Base-by-base conservation (phyloP, 2,888 invertebrate genomes). In the Zygothrica quintamaculata region DNA sequence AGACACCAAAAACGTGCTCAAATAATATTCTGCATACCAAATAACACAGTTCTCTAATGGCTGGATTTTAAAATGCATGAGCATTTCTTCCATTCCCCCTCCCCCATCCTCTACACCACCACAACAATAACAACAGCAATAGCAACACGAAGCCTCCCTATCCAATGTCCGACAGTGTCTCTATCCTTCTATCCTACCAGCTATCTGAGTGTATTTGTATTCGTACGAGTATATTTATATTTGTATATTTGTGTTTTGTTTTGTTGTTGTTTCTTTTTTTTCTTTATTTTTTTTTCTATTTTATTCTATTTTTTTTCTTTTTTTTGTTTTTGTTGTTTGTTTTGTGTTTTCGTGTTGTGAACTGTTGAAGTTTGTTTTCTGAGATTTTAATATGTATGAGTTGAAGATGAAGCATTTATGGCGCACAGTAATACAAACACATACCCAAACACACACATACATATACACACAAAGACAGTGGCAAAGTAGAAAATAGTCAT, bases 351-450 rank as follows among this genome's bases (percentile, higher is more conserved):
- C 37, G 61, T 70, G 68, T 70, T 65, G 79, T 56, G 74, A 70
- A 74, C 84, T 80, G 86, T 66, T 79, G 67, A 79, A 86, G 79
- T 86, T 84, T 82, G 73, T 86, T 86, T 73, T 79, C 76, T 56
- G 84, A 84, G 80, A 80, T 80, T 86, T 80, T 82, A 80, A 80
- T 80, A 80, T 80, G 80, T 79, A 80, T 80, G 80, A 80, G 86
- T 65, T 66, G 84, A 76, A 75, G 72, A 82, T 73, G 79, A 66
- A 86, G 69, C 86, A 80, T 82, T 86, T 80, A 85, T 75, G 76
- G 53, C 57, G 34, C 18, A 53, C 60, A 66, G 43, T 64, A 22
- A 15, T 12, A 34, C 40, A 34, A 48, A 34, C 44, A 39, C 31
- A 33, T n/a, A n/a, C 26, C 9, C 26, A 25, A 11, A 37, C 9